These are phyloP conservation scores for Hecatera dysodea DNA, from an alignment of 2,888 invertebrate species.

Conservation along the genomic window DNA sequence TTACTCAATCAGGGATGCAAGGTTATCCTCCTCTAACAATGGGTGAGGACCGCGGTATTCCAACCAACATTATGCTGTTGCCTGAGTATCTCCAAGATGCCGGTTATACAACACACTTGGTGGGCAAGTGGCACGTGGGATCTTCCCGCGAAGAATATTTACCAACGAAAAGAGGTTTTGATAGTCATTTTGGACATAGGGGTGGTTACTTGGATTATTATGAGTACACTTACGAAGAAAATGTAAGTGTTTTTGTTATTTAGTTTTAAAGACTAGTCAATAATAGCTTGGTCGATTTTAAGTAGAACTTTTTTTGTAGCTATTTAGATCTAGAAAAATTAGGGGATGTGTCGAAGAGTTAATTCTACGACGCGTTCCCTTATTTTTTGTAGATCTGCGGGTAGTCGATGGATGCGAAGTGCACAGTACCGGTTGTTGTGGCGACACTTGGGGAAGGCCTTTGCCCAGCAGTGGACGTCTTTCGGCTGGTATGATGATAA, in stretches of 20 bases:
- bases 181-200: slow-evolving; percentile 96
- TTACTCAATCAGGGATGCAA: slow-evolving; percentile 80
- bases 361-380: background rate
- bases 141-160: slow-evolving; percentile 89
- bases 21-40: slow-evolving; percentile 85
- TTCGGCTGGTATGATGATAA: no score
- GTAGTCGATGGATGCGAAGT: no score
- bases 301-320: background rate
- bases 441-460: no score
- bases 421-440: no score
- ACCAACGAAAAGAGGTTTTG: slow-evolving; percentile 94
- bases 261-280: background rate
- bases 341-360: no score
- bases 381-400: background rate
- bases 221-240: slow-evolving; percentile 86
- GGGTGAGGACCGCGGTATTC: slow-evolving; percentile 85
- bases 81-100: slow-evolving; percentile 92
- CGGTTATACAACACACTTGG: slow-evolving; percentile 94
- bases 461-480: no score
- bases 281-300: background rate
- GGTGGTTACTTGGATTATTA: slow-evolving; percentile 96
- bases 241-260: slow-evolving; percentile 69
- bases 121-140: slow-evolving; percentile 96
- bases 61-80: slow-evolving; percentile 87
- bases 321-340: background rate